Base-by-base conservation (phyloP, 2,113 vertebrate species). In the Cettia cetti region DNA sequence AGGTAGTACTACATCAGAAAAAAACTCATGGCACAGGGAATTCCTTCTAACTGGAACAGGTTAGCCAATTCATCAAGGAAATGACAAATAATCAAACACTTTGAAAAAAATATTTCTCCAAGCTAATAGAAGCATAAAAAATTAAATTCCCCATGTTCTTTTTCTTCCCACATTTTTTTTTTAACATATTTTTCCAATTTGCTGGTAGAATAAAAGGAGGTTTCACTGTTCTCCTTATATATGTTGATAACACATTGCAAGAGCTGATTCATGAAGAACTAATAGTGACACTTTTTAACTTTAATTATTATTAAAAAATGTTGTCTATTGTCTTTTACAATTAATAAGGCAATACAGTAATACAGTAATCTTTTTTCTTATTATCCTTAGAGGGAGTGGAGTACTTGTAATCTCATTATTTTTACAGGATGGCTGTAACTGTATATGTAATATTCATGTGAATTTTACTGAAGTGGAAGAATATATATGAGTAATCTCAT, bases 361-460 rank as follows among this genome's bases (percentile, higher is more conserved):
- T 64, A 77, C 17, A 89, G 35, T 85, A 91, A 26, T 89, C 60
- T 47, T 33, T 33, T 78, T 94, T 94, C 60, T 77, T 95, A 86
- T 94, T 94, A 90, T 85, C 56, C 49, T 74, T 77, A 83, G 64
- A 92, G 47, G 24, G 35, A 92, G 21, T 89, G 93, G 63, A 91
- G 76, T 94, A 91, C 28, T 65, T 94, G 10, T 97, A 96, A 97
- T 95, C 85, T 96, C 82, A 95, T 97, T 96, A 94, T 95, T 92
- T 69, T 71, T 78, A 91, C 61, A 91, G 50, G 28, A 53, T 89
- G 24, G 37, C 11, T 96, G 37, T 83, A 92, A 87, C 82, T 95
- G 63, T 80, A 78, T 81, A 94, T 92, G 81, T 66, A 96, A 96
- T 90, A 96, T 94, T 93, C 56, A 96, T 94, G 66, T 92, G 82